A percentile compares a stretch with the other conserved stretches of the same genome.
Conservation (phyloP, 2,113 vertebrate species). For the Varanus komodoensis region DNA sequence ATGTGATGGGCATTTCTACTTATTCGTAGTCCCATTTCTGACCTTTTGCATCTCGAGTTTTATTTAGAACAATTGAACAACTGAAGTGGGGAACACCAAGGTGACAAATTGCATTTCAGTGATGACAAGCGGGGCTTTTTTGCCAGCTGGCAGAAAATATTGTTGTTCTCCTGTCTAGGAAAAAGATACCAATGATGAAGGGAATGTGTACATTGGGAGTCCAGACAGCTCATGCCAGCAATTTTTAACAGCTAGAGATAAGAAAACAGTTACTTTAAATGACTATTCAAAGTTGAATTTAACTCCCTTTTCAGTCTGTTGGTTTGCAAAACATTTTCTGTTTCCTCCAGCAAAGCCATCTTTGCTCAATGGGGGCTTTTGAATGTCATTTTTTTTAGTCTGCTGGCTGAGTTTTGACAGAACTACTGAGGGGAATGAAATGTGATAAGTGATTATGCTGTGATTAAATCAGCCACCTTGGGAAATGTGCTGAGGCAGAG, state of each 20-base stretch:
- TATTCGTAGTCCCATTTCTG: not conserved
- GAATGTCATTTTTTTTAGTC: slow-evolving; percentile 73
- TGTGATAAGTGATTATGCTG: slow-evolving; percentile 75
- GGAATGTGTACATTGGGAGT: not conserved
- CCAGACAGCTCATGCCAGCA: slow-evolving; percentile 36
- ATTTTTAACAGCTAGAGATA: slow-evolving; percentile 38
- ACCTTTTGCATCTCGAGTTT: slow-evolving; percentile 4
- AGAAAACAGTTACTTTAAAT: slow-evolving; percentile 42
- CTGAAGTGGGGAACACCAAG: slow-evolving; percentile 52
- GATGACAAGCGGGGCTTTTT: slow-evolving; percentile 45
- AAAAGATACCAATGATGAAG: not conserved
- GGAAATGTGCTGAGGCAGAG: slow-evolving; percentile 83
- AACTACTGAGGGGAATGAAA: slow-evolving; percentile 76
- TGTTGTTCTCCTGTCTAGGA: slow-evolving; percentile 43
- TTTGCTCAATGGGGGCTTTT: slow-evolving; percentile 55
- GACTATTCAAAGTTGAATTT: not conserved
- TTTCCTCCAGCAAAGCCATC: not conserved
- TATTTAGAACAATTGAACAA: slow-evolving; percentile 51
- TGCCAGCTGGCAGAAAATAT: slow-evolving; percentile 50
- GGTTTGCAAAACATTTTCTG: not conserved
- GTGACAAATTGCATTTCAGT: slow-evolving; percentile 64
- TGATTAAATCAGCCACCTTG: slow-evolving; percentile 82
- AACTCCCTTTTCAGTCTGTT: not conserved
- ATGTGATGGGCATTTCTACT: too few relatives aligned
- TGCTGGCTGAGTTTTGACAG: slow-evolving; percentile 70